These are phyloP conservation scores for Apistogramma diplotaenia DNA, from an alignment of 2,113 vertebrate genomes.

Conservation along the genomic window DNA sequence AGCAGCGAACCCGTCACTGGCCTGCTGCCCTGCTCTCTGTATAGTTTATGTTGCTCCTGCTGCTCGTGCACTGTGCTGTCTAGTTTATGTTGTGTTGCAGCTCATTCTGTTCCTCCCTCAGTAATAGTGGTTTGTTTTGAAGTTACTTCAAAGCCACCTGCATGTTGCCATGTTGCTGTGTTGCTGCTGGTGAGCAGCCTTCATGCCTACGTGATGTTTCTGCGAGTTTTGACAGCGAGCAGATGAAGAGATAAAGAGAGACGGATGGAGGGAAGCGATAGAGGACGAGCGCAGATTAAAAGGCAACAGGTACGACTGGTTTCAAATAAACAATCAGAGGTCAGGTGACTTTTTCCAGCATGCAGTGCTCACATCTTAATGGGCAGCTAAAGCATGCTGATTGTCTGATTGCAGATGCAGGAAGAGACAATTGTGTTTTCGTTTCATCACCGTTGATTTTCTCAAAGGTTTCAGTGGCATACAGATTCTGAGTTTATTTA, in stretches of 20 bases:
- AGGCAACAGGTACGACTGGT: slow-evolving; percentile 59
- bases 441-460: not conserved
- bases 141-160: slow-evolving; percentile 57
- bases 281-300: slow-evolving; percentile 33
- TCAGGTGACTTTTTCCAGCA: slow-evolving; percentile 27
- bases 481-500: too few relatives aligned
- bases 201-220: slow-evolving; percentile 66
- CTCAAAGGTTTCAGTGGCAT: too few relatives aligned
- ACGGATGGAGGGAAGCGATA: slow-evolving; percentile 19
- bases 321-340: slow-evolving; percentile 54
- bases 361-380: not conserved
- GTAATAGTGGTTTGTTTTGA: slow-evolving; percentile 36
- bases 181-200: slow-evolving; percentile 20
- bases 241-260: slow-evolving; percentile 25
- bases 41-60: slow-evolving; percentile 38
- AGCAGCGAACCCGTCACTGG: fast-evolving
- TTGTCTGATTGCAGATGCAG: not conserved
- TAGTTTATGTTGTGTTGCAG: slow-evolving; percentile 49
- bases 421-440: not conserved
- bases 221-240: slow-evolving; percentile 33
- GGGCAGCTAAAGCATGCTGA: not conserved
- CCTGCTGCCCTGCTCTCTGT: not conserved
- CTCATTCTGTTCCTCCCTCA: not conserved
- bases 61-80: not conserved
- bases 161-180: slow-evolving; percentile 29